Percentiles rank a stretch among this genome's conserved stretches.
Conservation (phyloP, 1,140 invertebrate species). For the Lineus longissimus region DNA sequence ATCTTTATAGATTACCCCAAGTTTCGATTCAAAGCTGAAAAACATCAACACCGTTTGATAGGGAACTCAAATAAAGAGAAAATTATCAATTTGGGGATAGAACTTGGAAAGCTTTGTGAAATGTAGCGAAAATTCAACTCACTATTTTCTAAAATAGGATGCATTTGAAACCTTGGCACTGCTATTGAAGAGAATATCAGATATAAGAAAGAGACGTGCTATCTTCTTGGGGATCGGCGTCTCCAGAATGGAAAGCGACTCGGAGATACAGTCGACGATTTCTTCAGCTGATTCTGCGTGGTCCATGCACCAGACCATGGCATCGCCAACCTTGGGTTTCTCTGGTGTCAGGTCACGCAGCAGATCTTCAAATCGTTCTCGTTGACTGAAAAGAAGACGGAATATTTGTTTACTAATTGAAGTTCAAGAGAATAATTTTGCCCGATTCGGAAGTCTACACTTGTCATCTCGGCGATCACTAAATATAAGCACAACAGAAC, state of each 20-base stretch:
- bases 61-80: slow-evolving; percentile 4
- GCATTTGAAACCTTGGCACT: slow-evolving; percentile 94
- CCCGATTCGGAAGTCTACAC: too few species aligned
- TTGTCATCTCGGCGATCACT: too few species aligned
- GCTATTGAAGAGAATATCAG: slow-evolving; percentile 96
- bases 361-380: slow-evolving; percentile 88
- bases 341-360: slow-evolving; percentile 84
- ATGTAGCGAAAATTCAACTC: too few species aligned
- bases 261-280: slow-evolving; percentile 81
- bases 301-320: slow-evolving; percentile 98
- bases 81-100: not conserved
- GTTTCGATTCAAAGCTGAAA: slow-evolving; percentile 74
- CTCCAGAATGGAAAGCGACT: slow-evolving; percentile 66
- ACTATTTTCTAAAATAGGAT: slow-evolving; percentile 81
- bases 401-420: too few species aligned
- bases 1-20: slow-evolving; percentile 83
- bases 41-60: slow-evolving; percentile 3
- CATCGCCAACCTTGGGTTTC: slow-evolving; percentile 67
- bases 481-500: not conserved
- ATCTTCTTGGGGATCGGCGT: slow-evolving; percentile 88
- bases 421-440: too few species aligned
- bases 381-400: slow-evolving; percentile 60
- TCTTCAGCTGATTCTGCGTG: slow-evolving; percentile 96
- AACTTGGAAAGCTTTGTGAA: too few species aligned
- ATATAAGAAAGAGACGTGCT: slow-evolving; percentile 89